Evolutionary conservation across 1,140 invertebrate species (phyloP), one percentile per base, ranked within the genome.

Genomic region (Berghia stephanieae): DNA sequence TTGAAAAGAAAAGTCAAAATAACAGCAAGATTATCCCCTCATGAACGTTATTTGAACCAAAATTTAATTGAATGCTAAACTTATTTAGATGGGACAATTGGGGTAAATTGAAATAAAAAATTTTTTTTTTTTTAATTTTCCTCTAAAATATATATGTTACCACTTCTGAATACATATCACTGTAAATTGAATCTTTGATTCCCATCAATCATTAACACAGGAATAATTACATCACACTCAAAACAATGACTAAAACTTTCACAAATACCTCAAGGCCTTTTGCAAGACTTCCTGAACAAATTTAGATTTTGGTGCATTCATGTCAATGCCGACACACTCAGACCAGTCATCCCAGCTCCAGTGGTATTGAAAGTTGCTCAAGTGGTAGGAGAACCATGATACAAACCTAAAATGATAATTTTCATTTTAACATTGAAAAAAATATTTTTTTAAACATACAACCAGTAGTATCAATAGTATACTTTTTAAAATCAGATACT

Each of bases 331-430:
- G 24, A 88, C 71, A 82, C 88, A 88, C 42, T 88, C 85, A 24
- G 79, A 78, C 91, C 91, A 92, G 75, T 92, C 91, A n/a, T 89
- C 86, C 98, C 98, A 99, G 2, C 95, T 96, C 98, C 98, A 99
- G 70, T 96, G 93, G 86, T 98, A 99, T 89, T 99, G 97, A 86
- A 99, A 99, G 90, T 99, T 99, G 87, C 97, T 99, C 88, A 99
- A 92, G 91, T 99, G 98, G 87, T 99, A 99, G 0, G 96, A 93
- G 91, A 99, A 99, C 98, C 98, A 99, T 86, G 93, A 94, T 2
- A 96, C 95, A 90, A 99, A 98, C 82, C 93, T 93, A 75, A 3
- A 86, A 66, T 63, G 79, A 66, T 57, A 57, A 8, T 74, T 31
- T 27, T n/a, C 24, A 76, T 18, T 21, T 2, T 10, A 10, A 21